Evolutionary conservation across 1,140 invertebrate genomes (phyloP).

Genomic region (Zaprionus lachaisei): DNA sequence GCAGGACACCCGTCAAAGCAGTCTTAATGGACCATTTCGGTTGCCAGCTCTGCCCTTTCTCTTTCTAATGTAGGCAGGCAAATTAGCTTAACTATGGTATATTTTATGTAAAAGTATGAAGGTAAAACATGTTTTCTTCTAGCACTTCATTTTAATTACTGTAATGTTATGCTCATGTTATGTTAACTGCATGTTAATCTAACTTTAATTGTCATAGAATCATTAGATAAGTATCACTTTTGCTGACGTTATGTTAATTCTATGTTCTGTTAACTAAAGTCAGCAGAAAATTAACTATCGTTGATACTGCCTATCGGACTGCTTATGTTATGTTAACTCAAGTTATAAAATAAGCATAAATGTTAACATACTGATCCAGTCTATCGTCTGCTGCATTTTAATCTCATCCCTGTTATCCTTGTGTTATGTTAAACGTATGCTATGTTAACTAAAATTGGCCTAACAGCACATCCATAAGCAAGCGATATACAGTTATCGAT

Average conservation of each 20-base stretch:
- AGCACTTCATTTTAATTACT: background rate
- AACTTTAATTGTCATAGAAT: background rate
- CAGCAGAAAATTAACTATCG: no score
- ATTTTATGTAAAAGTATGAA: conserved; percentile 17
- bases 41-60: background rate
- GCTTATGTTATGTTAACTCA: background rate
- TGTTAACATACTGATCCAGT: background rate
- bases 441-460: background rate
- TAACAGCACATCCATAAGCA: background rate
- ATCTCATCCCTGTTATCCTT: background rate
- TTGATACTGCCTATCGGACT: no score
- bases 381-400: background rate
- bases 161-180: background rate
- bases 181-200: background rate
- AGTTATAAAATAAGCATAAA: background rate
- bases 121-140: background rate
- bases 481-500: background rate
- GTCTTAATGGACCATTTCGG: conserved; percentile 31
- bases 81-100: conserved; percentile 47
- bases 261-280: no score
- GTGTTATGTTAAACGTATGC: background rate
- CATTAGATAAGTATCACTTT: no score
- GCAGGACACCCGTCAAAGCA: conserved; percentile 6
- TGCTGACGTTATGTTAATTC: no score
- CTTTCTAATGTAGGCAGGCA: conserved; percentile 24